Base-by-base conservation (phyloP, 2,113 vertebrate species). In the Gallinago media region DNA sequence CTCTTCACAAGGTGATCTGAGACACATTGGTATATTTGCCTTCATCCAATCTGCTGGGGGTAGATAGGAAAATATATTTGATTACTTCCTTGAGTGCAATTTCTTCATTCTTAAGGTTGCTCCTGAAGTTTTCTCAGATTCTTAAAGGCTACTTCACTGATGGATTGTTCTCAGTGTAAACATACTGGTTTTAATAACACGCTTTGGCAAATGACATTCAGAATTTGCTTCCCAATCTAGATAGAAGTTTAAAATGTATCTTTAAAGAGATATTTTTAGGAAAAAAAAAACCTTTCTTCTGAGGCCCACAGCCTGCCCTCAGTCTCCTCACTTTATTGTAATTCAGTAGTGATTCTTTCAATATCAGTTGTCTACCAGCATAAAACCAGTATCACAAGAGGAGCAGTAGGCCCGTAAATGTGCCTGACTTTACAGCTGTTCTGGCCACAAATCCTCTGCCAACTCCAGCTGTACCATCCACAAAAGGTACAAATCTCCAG, bases 151-250 rank as follows among this genome's bases (percentile, higher is more conserved):
- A 19, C 55, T 82, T 85, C 20, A 67, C 10, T 2, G 8, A 56
- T 0, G 0, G 13, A 38, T 72, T 1, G 1, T 77, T 89, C 40
- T 65, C 27, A 31, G 9, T 58, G 38, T 58, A 78, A 67, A 54
- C 12, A 15, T 27, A 17, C 5, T 12, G 4, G 1, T 84, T 77
- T 84, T 50, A 32, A 7, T 61, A 38, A 32, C 2, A 15, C 13
- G 3, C 5, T 89, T 63, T 59, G 31, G 23, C 16, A 81, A 85
- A 78, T 22, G 4, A n/a, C 27, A 12, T n/a, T 70, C 40, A 67
- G 32, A 74, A 52, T 73, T 76, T 42, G 5, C 27, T 40, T 91
- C 12, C 40, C 18, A 70, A 29, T 26, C 9, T 18, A 21, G 36
- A 23, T 0, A 3, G 6, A 62, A 56, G 4, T 52, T 72, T 70